phyloP scores from a whole-genome alignment of 2,888 invertebrate genomes.

The Netelia inedita region DNA sequence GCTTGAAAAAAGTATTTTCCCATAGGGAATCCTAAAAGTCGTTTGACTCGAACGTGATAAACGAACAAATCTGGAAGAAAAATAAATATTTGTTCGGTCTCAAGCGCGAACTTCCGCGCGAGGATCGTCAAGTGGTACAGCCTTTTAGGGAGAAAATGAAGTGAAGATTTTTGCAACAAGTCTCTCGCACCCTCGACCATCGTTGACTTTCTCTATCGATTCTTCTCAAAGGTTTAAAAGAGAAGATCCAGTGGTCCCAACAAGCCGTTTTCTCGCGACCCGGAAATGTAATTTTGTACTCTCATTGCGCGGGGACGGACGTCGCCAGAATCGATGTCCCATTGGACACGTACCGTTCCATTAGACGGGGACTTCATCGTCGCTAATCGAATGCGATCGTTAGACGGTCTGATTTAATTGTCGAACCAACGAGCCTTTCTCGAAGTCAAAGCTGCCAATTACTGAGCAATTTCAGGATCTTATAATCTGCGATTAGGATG shows the following conservation, averaged over 20 bases:
- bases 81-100: slow-evolving; percentile 14
- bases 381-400: slow-evolving; percentile 71
- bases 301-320: background rate
- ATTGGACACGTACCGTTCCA: background rate
- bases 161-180: slow-evolving; percentile 25
- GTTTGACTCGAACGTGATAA: background rate
- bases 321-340: background rate
- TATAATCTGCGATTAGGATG: background rate
- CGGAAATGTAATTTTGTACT: slow-evolving; percentile 16
- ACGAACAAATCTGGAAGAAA: background rate
- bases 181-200: slow-evolving; percentile 24
- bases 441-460: background rate
- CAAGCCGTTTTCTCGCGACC: background rate
- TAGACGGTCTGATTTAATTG: slow-evolving; percentile 64
- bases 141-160: slow-evolving; percentile 30
- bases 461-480: background rate
- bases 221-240: slow-evolving; percentile 5
- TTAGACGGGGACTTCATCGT: slow-evolving; percentile 41
- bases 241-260: background rate
- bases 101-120: slow-evolving; percentile 25
- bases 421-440: slow-evolving; percentile 27
- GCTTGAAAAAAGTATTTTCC: too few species aligned
- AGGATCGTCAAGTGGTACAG: slow-evolving; percentile 1
- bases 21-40: background rate
- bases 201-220: slow-evolving; percentile 14